phyloP scores from a whole-genome alignment of 2,113 vertebrate genomes.

The Dicentrarchus labrax region DNA sequence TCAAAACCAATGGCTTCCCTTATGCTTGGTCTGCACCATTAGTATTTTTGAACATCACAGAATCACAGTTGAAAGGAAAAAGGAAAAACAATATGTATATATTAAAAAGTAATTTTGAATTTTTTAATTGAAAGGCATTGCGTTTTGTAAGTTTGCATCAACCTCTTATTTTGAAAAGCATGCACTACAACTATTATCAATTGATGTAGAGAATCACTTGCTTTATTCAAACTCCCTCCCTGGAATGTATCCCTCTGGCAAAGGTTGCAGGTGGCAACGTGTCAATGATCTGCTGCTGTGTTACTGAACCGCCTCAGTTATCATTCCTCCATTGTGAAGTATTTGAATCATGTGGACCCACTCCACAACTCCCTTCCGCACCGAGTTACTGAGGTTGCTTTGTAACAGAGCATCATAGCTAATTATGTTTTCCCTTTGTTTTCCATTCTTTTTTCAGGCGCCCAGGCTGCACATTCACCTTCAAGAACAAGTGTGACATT shows the following conservation, averaged over 20 bases:
- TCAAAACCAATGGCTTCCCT: background rate
- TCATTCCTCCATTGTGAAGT: constrained; percentile 51
- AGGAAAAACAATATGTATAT: background rate
- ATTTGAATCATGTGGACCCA: constrained; percentile 43
- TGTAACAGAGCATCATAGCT: background rate
- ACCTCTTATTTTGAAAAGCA: constrained; percentile 12
- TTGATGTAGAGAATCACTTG: constrained; percentile 22
- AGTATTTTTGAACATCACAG: background rate
- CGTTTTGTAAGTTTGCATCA: background rate
- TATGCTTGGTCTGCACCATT: background rate
- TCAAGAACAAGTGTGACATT: constrained; percentile 99
- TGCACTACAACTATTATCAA: constrained; percentile 15
- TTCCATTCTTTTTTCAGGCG: constrained; percentile 84
- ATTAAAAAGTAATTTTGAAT: background rate
- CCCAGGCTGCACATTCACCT: constrained; percentile 97
- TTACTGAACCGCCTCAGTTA: constrained; percentile 35
- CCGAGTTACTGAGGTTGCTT: background rate
- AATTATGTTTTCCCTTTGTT: constrained; percentile 31
- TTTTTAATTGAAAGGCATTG: background rate
- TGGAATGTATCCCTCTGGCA: constrained; percentile 35
- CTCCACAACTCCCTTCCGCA: constrained; percentile 14
- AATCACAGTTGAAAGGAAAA: background rate
- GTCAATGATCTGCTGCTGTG: constrained; percentile 42
- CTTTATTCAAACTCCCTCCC: constrained; percentile 25
- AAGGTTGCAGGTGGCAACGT: constrained; percentile 31